Base-by-base conservation (phyloP, 2,888 invertebrate species). In the Hololepta plana region DNA sequence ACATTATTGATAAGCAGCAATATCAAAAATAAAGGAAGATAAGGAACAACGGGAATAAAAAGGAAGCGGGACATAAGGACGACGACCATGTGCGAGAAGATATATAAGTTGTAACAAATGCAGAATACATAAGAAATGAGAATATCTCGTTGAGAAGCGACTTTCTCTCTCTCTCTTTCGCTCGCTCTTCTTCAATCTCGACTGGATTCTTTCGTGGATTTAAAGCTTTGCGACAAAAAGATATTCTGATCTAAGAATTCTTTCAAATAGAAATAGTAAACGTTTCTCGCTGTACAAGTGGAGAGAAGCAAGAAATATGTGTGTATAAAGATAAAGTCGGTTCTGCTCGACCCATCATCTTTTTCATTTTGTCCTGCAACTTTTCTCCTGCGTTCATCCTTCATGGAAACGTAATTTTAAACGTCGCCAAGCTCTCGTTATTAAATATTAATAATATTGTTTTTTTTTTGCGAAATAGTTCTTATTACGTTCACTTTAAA, bases 31-130 rank as follows among this genome's bases (percentile, higher is more conserved):
- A n/a, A 16, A 26, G 13, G 19, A 28, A 23, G 31, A 27, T 28
- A 28, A 28, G 26, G 27, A 20, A 27, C 24, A 36, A 32, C 36
- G 12, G 26, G 8, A 14, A 20, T 14, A 14, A n/a, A n/a, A n/a
- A 7, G 12, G 20, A 11, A 8, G 12, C 13, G 20, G 20, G 26
- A 20, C 10, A n/a, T n/a, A 13, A 11, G 20, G 20, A 14, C 11
- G 26, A 24, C 23, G 12, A 19, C 23, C 28, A 16, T 27, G 28
- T 16, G 28, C 23, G 23, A n/a, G n/a, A n/a, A n/a, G n/a, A n/a
- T n/a, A 24, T 29, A 19, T 41, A 41, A 42, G 35, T 38, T 36
- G 41, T 41, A 39, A 43, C 43, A 41, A 42, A 40, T 42, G 39
- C 39, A 36, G 40, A 38, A 44, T 42, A 39, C 42, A 43, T 40